Evolutionary conservation across 1,140 invertebrate genomes (phyloP).

Genomic region (Ceratitis capitata): DNA sequence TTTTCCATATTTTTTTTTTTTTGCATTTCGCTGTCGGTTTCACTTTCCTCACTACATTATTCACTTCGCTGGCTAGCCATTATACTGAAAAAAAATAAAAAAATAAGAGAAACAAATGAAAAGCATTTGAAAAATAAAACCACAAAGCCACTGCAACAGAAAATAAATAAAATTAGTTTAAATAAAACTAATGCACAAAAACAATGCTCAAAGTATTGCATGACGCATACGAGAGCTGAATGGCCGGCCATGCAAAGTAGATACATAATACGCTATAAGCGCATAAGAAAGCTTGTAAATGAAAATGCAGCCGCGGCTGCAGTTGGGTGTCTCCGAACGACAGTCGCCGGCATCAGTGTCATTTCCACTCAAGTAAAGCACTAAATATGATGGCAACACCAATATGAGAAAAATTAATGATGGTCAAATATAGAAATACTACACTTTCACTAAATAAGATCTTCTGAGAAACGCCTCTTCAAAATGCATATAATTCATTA

Average conservation of each 20-base stretch:
- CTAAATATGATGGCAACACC: background rate
- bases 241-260: too few species aligned
- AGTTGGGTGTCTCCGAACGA: background rate
- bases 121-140: background rate
- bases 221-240: slow-evolving; percentile 20
- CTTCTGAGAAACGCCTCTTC: slow-evolving; percentile 1
- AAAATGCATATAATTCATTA: background rate
- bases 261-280: background rate
- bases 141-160: background rate
- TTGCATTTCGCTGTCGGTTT: background rate
- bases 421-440: background rate
- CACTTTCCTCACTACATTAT: background rate
- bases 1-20: background rate
- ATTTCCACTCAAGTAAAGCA: slow-evolving; percentile 6
- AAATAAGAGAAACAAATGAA: background rate
- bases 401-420: background rate
- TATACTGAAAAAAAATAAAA: background rate
- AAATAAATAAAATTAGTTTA: slow-evolving; percentile 20
- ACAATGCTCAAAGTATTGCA: slow-evolving; percentile 1
- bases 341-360: background rate
- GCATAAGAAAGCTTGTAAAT: background rate
- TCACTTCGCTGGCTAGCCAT: background rate
- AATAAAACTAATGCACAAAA: background rate
- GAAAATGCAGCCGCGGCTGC: background rate
- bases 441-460: background rate